A percentile compares a stretch with the other conserved stretches of the same genome.
Conservation (phyloP, 1,140 invertebrate genomes). For the Drosophila seguyi region DNA sequence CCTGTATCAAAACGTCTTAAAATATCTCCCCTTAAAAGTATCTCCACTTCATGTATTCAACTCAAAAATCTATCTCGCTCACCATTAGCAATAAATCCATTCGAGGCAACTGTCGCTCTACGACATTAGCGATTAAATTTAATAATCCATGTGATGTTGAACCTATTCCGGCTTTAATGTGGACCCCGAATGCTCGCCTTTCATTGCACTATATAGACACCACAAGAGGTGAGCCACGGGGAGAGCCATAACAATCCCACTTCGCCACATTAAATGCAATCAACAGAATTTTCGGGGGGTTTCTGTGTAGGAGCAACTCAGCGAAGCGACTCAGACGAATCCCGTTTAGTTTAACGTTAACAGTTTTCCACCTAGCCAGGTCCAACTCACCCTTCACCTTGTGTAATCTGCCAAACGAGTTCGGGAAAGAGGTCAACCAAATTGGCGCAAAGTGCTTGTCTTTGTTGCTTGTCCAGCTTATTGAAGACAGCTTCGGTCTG, state of each 20-base stretch:
- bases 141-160: constrained; percentile 65
- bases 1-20: not conserved
- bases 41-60: not conserved
- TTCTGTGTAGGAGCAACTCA: constrained; percentile 58
- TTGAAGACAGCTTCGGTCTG: constrained; percentile 38
- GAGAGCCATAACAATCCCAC: constrained; percentile 63
- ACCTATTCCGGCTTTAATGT: constrained; percentile 62
- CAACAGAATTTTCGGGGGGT: constrained; percentile 22
- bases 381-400: not conserved
- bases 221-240: not conserved
- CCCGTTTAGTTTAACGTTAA: constrained; percentile 76
- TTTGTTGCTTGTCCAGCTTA: constrained; percentile 40
- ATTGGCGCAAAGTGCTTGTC: constrained; percentile 41
- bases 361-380: constrained; percentile 51
- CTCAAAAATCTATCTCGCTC: constrained; percentile 5
- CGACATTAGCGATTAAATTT: constrained; percentile 61
- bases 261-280: constrained; percentile 47
- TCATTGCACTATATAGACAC: constrained; percentile 43
- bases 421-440: constrained; percentile 34
- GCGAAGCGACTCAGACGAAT: constrained; percentile 75
- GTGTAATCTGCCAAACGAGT: constrained; percentile 20
- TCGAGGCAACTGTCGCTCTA: constrained; percentile 22
- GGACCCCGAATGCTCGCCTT: constrained; percentile 49
- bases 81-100: constrained; percentile 18
- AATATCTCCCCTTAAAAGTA: not conserved